These are phyloP conservation scores for Lycopodina hypogea DNA, from an alignment of 37 sponge, comb jelly and placozoan genomes.

Conservation along the genomic window DNA sequence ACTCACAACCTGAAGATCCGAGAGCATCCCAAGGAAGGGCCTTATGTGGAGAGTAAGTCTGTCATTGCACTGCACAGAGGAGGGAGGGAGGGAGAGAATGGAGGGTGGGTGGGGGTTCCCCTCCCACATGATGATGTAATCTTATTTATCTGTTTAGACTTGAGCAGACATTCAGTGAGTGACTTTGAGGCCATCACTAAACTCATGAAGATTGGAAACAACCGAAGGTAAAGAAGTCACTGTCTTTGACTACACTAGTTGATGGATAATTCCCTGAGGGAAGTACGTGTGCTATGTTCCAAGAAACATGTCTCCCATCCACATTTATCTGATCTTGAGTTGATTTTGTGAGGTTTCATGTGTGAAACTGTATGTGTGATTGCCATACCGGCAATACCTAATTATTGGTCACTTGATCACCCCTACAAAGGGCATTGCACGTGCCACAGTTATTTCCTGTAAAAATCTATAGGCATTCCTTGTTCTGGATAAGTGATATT, in stretches of 20 bases:
- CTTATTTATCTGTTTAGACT: slow-evolving; percentile 27
- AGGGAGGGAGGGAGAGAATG: too few relatives aligned
- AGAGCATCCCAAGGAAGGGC: slow-evolving; percentile 86
- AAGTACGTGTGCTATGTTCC: too few relatives aligned
- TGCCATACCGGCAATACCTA: too few relatives aligned
- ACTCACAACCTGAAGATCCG: slow-evolving; percentile 65
- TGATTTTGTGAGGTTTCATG: background rate
- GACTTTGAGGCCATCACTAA: slow-evolving; percentile 62
- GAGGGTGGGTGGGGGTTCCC: background rate
- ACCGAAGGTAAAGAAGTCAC: slow-evolving; percentile 46
- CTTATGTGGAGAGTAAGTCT: slow-evolving; percentile 88
- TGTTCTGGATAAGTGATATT: too few relatives aligned
- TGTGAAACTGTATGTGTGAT: background rate
- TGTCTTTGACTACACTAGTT: background rate
- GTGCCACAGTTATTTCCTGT: too few relatives aligned
- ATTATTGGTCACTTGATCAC: too few relatives aligned
- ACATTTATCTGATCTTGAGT: background rate
- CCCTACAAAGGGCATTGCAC: too few relatives aligned
- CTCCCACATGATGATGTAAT: too few relatives aligned
- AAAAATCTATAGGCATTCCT: too few relatives aligned
- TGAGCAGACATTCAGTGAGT: slow-evolving; percentile 62
- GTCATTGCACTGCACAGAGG: too few relatives aligned
- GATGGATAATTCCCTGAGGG: background rate
- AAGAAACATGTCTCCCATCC: background rate
- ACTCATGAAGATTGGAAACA: slow-evolving; percentile 72